Evolutionary conservation across 2,113 vertebrate genomes (phyloP).

Genomic region (Epinephelus lanceolatus): DNA sequence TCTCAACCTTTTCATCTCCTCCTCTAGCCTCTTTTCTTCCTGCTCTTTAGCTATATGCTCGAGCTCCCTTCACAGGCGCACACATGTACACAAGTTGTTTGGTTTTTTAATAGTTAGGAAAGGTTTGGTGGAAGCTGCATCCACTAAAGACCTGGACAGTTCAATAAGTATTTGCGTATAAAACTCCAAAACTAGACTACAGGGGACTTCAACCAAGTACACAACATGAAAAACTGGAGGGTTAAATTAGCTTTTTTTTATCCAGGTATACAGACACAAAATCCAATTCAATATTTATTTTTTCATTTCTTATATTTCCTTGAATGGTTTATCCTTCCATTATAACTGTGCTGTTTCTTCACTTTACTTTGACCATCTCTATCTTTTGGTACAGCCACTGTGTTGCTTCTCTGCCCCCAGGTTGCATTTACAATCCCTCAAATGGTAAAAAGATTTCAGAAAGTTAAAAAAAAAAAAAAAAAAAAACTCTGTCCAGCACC

Average conservation of each 20-base stretch:
- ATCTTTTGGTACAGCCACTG: neutral
- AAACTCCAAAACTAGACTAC: neutral
- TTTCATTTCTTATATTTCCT: neutral
- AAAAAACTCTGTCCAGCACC: neutral
- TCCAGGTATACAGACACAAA: neutral
- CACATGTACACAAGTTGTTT: neutral
- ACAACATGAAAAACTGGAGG: neutral
- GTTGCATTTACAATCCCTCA: neutral
- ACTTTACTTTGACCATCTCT: neutral
- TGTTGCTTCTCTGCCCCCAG: neutral
- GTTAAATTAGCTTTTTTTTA: neutral
- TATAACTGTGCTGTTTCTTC: neutral
- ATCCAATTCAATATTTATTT: neutral
- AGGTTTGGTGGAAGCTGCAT: neutral
- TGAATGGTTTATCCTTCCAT: neutral
- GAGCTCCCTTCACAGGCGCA: constrained; percentile 76
- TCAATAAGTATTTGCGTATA: neutral
- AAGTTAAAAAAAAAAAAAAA: neutral
- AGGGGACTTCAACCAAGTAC: neutral
- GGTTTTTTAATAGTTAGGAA: neutral
- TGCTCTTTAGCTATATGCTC: constrained; percentile 75
- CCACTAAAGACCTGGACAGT: neutral
- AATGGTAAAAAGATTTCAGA: neutral
- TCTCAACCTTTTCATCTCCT: constrained; percentile 78
- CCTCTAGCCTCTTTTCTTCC: constrained; percentile 79